phyloP scores from a whole-genome alignment of 2,113 vertebrate genomes.

The Petaurus breviceps region DNA sequence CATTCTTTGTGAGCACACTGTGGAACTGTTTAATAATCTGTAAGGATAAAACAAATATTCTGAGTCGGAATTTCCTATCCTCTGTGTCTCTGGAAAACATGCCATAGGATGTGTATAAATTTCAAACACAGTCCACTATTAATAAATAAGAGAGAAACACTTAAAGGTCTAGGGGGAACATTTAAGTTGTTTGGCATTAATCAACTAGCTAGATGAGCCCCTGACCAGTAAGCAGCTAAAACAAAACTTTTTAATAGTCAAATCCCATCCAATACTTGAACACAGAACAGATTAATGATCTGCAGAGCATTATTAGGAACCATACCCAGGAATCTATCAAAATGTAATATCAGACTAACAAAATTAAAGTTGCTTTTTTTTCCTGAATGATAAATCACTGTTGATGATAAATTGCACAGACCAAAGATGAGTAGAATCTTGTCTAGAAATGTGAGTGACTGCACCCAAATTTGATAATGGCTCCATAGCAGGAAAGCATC shows the following conservation, averaged over 20 bases:
- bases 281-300: constrained; percentile 62
- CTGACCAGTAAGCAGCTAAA: constrained; percentile 44
- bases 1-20: constrained; percentile 73
- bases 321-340: constrained; percentile 58
- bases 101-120: neutral
- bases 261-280: constrained; percentile 57
- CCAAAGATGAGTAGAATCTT: constrained; percentile 60
- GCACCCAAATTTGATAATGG: constrained; percentile 56
- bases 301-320: constrained; percentile 51
- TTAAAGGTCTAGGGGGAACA: neutral
- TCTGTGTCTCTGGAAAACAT: constrained; percentile 41
- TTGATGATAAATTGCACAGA: constrained; percentile 52
- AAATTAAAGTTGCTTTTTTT: constrained; percentile 63
- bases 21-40: constrained; percentile 75
- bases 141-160: constrained; percentile 6
- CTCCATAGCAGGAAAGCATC: neutral
- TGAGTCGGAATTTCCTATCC: constrained; percentile 41
- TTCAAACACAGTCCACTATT: constrained; percentile 38
- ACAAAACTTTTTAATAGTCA: constrained; percentile 49
- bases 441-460: neutral
- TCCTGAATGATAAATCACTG: constrained; percentile 58
- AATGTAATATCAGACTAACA: constrained; percentile 57
- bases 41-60: constrained; percentile 70
- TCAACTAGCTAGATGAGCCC: constrained; percentile 48
- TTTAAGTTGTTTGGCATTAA: constrained; percentile 57